These are phyloP conservation scores for Microcaecilia unicolor DNA, from an alignment of 2,797 vertebrate genomes.

Conservation along the genomic window DNA sequence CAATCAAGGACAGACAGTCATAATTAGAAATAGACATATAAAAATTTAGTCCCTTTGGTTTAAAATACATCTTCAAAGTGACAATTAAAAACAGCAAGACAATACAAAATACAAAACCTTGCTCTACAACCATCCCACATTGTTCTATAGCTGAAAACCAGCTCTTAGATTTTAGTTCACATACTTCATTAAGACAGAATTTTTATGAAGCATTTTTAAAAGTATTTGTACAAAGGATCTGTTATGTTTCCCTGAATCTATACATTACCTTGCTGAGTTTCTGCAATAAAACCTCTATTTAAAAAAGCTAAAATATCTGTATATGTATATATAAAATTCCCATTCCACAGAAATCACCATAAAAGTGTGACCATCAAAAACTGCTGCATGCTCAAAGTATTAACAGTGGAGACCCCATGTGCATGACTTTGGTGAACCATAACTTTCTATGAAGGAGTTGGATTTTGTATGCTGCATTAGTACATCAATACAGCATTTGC, in stretches of 20 bases:
- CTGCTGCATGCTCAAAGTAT: no score
- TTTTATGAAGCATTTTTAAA: constrained; percentile 16
- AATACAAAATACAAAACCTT: constrained; percentile 39
- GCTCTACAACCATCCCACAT: constrained; percentile 41
- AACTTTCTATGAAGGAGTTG: no score
- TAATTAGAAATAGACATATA: constrained; percentile 52
- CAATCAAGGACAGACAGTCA: constrained; percentile 7
- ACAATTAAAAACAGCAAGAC: constrained; percentile 40
- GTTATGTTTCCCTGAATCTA: constrained; percentile 43
- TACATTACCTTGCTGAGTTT: constrained; percentile 25
- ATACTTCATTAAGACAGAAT: constrained; percentile 44
- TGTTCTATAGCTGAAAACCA: constrained; percentile 35
- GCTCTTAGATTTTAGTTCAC: constrained; percentile 38
- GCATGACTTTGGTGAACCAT: no score
- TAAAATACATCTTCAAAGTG: constrained; percentile 46
- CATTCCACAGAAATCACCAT: constrained; percentile 21
- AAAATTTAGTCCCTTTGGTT: constrained; percentile 63
- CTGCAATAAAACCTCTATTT: constrained; percentile 32
- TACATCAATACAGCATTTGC: no score
- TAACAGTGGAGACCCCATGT: no score
- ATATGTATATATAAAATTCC: constrained; percentile 25
- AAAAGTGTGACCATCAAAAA: no score
- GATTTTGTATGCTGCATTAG: no score
- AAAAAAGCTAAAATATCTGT: constrained; percentile 36
- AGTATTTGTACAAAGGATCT: constrained; percentile 29